These are phyloP conservation scores for Hybognathus amarus DNA, from an alignment of 2,797 vertebrate genomes.

Conservation along the genomic window DNA sequence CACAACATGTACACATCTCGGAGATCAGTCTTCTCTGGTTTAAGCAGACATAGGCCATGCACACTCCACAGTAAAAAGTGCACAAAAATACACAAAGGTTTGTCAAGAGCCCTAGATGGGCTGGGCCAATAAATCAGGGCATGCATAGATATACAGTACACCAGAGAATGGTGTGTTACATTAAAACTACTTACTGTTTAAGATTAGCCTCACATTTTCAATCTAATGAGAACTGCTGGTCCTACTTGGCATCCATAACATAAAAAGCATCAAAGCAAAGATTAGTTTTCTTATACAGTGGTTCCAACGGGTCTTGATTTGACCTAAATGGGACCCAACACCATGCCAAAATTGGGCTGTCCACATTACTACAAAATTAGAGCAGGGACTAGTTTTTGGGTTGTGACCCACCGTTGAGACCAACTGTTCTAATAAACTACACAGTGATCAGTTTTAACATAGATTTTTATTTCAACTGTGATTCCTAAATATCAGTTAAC, in stretches of 20 bases:
- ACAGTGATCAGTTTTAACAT: not conserved
- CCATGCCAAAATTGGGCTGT: not conserved
- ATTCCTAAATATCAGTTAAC: slow-evolving; percentile 28
- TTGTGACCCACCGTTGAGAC: not conserved
- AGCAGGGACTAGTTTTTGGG: not conserved
- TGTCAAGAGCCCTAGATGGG: slow-evolving; percentile 41
- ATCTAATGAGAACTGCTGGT: not conserved
- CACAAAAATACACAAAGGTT: slow-evolving; percentile 51
- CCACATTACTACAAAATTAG: not conserved
- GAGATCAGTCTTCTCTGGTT: slow-evolving; percentile 51
- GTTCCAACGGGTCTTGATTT: not conserved
- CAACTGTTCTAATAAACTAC: slow-evolving; percentile 10
- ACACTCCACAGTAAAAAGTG: slow-evolving; percentile 60
- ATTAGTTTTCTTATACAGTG: not conserved
- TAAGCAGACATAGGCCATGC: slow-evolving; percentile 55
- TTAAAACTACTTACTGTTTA: slow-evolving; percentile 32
- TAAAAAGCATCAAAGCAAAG: not conserved
- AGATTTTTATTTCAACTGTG: slow-evolving; percentile 1
- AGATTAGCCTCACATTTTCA: slow-evolving; percentile 25
- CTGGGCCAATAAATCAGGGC: slow-evolving; percentile 68
- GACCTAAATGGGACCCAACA: not conserved
- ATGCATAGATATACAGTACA: slow-evolving; percentile 80
- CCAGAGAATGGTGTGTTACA: slow-evolving; percentile 54
- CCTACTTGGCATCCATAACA: not conserved
- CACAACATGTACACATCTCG: slow-evolving; percentile 48